Percentiles rank a stretch among this genome's conserved stretches.
Evolutionary conservation across 2,113 vertebrate genomes (phyloP).

Genomic region (Indicator maculatus): DNA sequence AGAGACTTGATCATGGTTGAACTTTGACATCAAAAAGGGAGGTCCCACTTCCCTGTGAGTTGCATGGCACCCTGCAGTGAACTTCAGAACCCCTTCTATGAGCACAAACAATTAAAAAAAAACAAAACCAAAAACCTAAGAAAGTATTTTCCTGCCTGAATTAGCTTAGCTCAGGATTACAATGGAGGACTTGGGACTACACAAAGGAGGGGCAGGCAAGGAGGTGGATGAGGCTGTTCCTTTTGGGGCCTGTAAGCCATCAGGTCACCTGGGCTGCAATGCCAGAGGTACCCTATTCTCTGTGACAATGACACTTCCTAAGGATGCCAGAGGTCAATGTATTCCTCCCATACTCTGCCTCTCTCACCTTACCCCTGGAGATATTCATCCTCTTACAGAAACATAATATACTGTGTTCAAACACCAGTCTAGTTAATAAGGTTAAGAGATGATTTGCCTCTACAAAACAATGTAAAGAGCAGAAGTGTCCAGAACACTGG

Average conservation of each 20-base stretch:
- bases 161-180: not conserved
- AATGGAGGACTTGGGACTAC: not conserved
- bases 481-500: not conserved
- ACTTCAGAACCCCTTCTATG: not conserved
- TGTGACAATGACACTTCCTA: fast-evolving
- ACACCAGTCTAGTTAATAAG: not conserved
- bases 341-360: not conserved
- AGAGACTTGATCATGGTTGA: not conserved
- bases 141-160: not conserved
- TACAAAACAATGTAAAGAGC: not conserved
- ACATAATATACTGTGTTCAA: not conserved
- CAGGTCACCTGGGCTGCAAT: not conserved
- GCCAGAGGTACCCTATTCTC: fast-evolving
- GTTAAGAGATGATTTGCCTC: not conserved
- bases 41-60: not conserved
- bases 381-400: not conserved
- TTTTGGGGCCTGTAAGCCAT: not conserved
- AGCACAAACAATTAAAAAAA: not conserved
- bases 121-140: not conserved
- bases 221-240: not conserved
- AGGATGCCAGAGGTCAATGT: not conserved
- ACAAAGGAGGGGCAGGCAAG: not conserved
- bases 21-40: not conserved
- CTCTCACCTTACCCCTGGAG: not conserved
- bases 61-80: not conserved